Evolutionary conservation across 2,888 invertebrate species (phyloP).

Genomic region (Venustoraphidia nigricollis): DNA sequence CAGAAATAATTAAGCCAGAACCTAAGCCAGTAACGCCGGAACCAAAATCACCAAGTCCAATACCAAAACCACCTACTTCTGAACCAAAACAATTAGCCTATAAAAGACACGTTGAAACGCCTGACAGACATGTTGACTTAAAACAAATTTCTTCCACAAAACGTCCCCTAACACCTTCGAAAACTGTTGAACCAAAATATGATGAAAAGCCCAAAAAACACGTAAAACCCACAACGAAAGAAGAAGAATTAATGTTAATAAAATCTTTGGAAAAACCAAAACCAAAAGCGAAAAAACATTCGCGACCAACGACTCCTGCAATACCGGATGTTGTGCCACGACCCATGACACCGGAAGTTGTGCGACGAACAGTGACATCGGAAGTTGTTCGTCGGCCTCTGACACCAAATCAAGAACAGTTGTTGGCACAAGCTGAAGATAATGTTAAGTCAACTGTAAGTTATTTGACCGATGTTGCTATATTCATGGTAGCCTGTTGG

Average conservation of each 20-base stretch:
- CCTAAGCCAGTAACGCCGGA: not conserved
- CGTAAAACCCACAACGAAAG: constrained; percentile 14
- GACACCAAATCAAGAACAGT: constrained; percentile 30
- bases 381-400: constrained; percentile 1
- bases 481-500: constrained; percentile 64
- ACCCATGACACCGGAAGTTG: not conserved
- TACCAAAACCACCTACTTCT: too few relatives aligned
- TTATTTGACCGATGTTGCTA: constrained; percentile 57
- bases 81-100: too few relatives aligned
- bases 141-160: too few relatives aligned
- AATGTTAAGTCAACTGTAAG: constrained; percentile 54
- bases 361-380: too few relatives aligned
- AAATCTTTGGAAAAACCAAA: too few relatives aligned
- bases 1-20: constrained; percentile 7
- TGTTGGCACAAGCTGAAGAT: constrained; percentile 45
- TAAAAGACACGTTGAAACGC: too few relatives aligned
- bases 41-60: too few relatives aligned
- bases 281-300: constrained; percentile 18
- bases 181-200: constrained; percentile 23
- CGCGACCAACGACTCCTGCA: constrained; percentile 14
- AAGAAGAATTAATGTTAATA: not conserved
- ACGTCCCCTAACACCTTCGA: too few relatives aligned
- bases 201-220: constrained; percentile 19
- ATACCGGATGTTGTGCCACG: constrained; percentile 6
- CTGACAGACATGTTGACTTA: too few relatives aligned